Base-by-base conservation (phyloP, 2,888 invertebrate genomes). In the Strigamia transsilvanica region DNA sequence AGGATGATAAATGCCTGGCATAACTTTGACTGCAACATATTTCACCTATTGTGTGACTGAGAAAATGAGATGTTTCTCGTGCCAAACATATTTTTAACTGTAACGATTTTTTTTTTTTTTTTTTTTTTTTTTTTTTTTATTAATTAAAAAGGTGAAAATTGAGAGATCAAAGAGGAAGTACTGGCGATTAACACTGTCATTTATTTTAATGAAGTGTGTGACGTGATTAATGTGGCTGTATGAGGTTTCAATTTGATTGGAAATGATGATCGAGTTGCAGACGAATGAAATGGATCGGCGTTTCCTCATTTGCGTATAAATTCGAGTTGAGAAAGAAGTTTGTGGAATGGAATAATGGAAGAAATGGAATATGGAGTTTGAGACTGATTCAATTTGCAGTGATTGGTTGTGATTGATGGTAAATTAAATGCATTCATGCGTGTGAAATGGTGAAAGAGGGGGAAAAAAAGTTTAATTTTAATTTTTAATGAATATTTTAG, bases 191-290 rank as follows among this genome's bases (percentile, higher is more conserved):
- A 51, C 51, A 51, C 51, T 51, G 51, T 51, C 51, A 51, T 51
- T 51, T 51, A 51, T 51, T 51, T 51, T 51, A 51, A 51, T 51
- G 51, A 51, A 51, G 51, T 51, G 51, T 6, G n/a, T 51, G 51
- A 51, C 51, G 7, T 51, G 51, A 51, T 51, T 51, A 51, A 51
- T 51, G 51, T 51, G 13, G 18, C 51, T 51, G 51, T 4, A 46
- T 46, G 46, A 46, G 46, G 46, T 51, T 51, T 51, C n/a, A 51
- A 51, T 51, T 51, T 51, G 51, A 51, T 51, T 51, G 51, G 51
- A 51, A 51, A 51, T 51, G 51, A 51, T 51, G 51, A 51, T 51
- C n/a, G 51, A 6, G 51, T 18, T 51, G 6, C 4, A 51, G 51
- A 51, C 15, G 18, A 51, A 18, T 51, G n/a, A 51, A 51, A 51